Conservation (phyloP, 2,888 invertebrate genomes). For the Zygogramma bicolorata region DNA sequence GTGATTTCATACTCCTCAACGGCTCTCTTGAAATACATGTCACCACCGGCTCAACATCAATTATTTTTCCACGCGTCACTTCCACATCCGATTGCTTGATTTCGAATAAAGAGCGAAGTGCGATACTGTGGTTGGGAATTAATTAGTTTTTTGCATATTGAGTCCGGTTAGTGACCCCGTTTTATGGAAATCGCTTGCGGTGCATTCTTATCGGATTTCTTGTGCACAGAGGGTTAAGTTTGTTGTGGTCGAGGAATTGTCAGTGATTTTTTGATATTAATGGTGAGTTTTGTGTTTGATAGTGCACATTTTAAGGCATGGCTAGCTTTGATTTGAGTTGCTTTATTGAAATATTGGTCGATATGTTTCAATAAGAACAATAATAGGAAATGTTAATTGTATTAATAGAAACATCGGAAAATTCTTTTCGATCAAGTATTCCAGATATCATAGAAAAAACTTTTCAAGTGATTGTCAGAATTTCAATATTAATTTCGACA, state of each 20-base stretch:
- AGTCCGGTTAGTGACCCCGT: constrained; percentile 41
- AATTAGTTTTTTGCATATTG: constrained; percentile 17
- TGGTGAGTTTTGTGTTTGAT: constrained; percentile 17
- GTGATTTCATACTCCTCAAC: constrained; percentile 37
- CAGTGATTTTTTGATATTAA: not conserved
- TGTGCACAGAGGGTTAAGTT: constrained; percentile 23
- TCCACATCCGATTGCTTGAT: constrained; percentile 11
- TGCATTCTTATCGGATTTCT: constrained; percentile 30
- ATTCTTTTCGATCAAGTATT: too few species aligned
- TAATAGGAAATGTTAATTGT: too few species aligned
- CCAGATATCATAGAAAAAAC: too few species aligned
- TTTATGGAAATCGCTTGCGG: constrained; percentile 43
- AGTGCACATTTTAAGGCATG: not conserved
- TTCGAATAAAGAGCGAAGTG: not conserved
- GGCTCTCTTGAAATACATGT: constrained; percentile 33
- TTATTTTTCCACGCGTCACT: constrained; percentile 10
- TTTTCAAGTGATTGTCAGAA: too few species aligned
- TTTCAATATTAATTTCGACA: too few species aligned
- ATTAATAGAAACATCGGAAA: too few species aligned
- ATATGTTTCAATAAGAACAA: too few species aligned
- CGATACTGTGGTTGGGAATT: constrained; percentile 8
- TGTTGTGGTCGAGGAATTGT: constrained; percentile 7
- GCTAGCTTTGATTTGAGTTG: not conserved
- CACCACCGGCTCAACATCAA: constrained; percentile 12
- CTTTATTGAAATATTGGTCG: not conserved